Evolutionary conservation across 2,797 vertebrate genomes (phyloP).

Genomic region (Diplodus puntazzo): DNA sequence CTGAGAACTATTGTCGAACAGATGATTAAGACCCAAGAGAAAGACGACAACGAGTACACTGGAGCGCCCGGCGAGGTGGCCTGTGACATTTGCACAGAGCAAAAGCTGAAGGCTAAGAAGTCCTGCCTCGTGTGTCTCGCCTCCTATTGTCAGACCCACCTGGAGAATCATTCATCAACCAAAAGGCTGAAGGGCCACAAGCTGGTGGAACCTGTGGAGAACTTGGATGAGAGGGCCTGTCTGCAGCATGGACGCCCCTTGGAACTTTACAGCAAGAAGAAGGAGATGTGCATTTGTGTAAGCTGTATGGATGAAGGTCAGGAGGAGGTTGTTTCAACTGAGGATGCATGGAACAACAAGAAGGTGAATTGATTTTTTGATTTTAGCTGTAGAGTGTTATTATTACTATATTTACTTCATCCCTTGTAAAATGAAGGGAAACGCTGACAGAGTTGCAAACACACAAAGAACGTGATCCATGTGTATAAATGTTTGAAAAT

Average conservation of each 20-base stretch:
- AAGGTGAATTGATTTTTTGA: slow-evolving; percentile 50
- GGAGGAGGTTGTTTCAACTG: slow-evolving; percentile 63
- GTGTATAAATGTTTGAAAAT: not conserved
- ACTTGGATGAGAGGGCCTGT: slow-evolving; percentile 78
- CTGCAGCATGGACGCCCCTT: slow-evolving; percentile 76
- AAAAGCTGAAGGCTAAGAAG: slow-evolving; percentile 68
- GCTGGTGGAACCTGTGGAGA: slow-evolving; percentile 69
- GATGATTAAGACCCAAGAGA: not conserved
- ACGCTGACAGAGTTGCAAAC: not conserved
- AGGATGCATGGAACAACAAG: slow-evolving; percentile 69
- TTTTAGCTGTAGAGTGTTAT: fast-evolving
- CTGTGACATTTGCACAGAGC: slow-evolving; percentile 75
- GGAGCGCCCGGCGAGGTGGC: slow-evolving; percentile 52
- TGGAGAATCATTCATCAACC: slow-evolving; percentile 57
- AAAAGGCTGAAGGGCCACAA: slow-evolving; percentile 74
- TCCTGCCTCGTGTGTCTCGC: slow-evolving; percentile 81
- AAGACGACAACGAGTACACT: not conserved
- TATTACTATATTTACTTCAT: not conserved
- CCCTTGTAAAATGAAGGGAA: not conserved
- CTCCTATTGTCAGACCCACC: slow-evolving; percentile 76
- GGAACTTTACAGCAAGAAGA: slow-evolving; percentile 74
- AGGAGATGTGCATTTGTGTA: slow-evolving; percentile 71
- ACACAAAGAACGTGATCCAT: not conserved
- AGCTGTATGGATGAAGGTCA: slow-evolving; percentile 64
- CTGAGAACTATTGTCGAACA: slow-evolving; percentile 58